Conservation (phyloP, 37 sponge, comb jelly and placozoan species). For the Corticium candelabrum region DNA sequence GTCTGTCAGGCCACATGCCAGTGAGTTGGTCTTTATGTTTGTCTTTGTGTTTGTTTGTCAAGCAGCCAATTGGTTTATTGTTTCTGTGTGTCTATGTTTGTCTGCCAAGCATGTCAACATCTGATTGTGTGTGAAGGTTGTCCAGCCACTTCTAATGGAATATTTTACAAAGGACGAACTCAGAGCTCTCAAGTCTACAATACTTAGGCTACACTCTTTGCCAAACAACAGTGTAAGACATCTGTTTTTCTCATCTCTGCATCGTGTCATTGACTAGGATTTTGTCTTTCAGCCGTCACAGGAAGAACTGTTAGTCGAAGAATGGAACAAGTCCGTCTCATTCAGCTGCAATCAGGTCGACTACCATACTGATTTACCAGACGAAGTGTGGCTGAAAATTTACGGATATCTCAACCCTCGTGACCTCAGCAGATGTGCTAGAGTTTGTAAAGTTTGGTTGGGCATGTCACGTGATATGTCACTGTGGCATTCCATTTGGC, state of each 20-base stretch:
- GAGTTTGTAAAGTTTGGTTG: background rate
- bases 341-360: too few species aligned
- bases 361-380: background rate
- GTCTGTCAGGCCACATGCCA: too few species aligned
- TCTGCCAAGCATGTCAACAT: background rate
- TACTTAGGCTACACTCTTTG: conserved; percentile 46
- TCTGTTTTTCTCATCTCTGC: too few species aligned
- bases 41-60: too few species aligned
- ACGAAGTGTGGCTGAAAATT: background rate
- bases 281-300: background rate
- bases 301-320: background rate
- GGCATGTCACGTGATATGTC: background rate
- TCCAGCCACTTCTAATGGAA: conserved; percentile 62
- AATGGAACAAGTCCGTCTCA: too few species aligned
- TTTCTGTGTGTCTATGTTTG: too few species aligned
- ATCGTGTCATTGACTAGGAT: too few species aligned
- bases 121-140: conserved; percentile 29
- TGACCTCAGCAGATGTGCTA: background rate
- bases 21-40: too few species aligned
- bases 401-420: background rate
- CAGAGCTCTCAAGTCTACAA: conserved; percentile 17
- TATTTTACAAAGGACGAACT: conserved; percentile 49
- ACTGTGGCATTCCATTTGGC: background rate
- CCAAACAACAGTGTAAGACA: background rate
- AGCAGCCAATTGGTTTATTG: too few species aligned